These are phyloP conservation scores for Toxotes chatareus DNA, from an alignment of 2,113 vertebrate genomes.

Conservation along the genomic window DNA sequence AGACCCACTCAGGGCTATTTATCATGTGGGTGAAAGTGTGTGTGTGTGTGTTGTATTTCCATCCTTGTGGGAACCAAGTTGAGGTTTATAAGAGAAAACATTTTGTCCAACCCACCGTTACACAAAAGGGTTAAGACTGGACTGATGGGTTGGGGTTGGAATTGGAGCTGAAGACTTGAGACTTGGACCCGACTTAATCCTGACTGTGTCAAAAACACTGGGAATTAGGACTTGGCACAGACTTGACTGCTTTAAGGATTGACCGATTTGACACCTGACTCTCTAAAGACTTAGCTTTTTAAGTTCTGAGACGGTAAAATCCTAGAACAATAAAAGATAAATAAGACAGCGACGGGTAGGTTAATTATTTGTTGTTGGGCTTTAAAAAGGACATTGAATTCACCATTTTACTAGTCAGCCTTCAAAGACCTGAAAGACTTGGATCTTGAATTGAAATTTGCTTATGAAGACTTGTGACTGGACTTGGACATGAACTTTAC, in stretches of 20 bases:
- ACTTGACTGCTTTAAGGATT: background rate
- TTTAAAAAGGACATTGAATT: background rate
- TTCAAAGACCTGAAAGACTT: background rate
- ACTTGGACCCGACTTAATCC: background rate
- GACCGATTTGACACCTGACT: background rate
- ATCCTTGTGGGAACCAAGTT: conserved; percentile 36
- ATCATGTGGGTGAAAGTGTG: conserved; percentile 14
- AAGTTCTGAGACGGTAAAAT: too few relatives aligned
- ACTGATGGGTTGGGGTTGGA: background rate
- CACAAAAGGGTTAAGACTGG: background rate
- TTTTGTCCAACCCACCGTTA: background rate
- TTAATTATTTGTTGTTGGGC: background rate
- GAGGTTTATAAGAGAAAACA: background rate
- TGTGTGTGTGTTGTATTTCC: conserved; percentile 15
- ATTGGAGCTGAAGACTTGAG: background rate
- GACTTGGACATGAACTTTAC: background rate
- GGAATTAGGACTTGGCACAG: background rate
- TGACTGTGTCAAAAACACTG: background rate
- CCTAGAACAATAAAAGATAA: too few relatives aligned
- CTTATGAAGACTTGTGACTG: background rate
- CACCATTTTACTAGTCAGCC: background rate
- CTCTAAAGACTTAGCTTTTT: background rate
- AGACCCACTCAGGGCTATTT: conserved; percentile 44
- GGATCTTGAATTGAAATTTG: background rate
- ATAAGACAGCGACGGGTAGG: background rate